Percentiles rank a stretch among this genome's conserved stretches.
phyloP scores from a whole-genome alignment of 2,888 invertebrate genomes.

The Tyria jacobaeae region DNA sequence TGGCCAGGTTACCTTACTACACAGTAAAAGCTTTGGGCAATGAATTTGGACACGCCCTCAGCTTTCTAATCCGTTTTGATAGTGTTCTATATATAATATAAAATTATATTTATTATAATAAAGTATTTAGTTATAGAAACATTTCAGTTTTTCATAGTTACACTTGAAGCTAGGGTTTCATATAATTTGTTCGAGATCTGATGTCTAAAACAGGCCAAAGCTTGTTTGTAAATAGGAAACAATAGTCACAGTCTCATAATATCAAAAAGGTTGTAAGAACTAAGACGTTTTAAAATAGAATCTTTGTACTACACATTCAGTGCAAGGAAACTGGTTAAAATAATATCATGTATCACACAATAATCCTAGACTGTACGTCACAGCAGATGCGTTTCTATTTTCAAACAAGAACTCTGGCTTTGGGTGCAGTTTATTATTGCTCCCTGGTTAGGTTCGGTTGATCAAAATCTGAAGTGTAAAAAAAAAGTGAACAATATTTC shows the following conservation, averaged over 20 bases:
- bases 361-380: constrained; percentile 6
- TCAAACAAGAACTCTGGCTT: constrained; percentile 5
- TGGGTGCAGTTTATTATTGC: neutral
- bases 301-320: neutral
- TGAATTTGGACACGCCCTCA: constrained; percentile 23
- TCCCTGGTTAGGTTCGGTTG: neutral
- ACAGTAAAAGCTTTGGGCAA: constrained; percentile 13
- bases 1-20: constrained; percentile 9
- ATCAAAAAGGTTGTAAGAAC: neutral
- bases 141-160: too few species aligned
- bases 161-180: too few species aligned
- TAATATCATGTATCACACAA: neutral
- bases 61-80: constrained; percentile 13
- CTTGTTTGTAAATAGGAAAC: too few species aligned
- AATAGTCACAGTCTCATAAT: neutral
- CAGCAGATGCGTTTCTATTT: constrained; percentile 12
- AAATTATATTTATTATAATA: too few species aligned
- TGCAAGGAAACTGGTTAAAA: neutral
- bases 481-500: neutral
- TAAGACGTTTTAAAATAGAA: neutral
- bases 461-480: neutral
- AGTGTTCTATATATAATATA: neutral
- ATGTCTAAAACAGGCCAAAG: too few species aligned
- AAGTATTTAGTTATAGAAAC: too few species aligned
- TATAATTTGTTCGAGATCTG: too few species aligned